Base-by-base conservation (phyloP, 2,797 vertebrate genomes). In the Bradypus variegatus region DNA sequence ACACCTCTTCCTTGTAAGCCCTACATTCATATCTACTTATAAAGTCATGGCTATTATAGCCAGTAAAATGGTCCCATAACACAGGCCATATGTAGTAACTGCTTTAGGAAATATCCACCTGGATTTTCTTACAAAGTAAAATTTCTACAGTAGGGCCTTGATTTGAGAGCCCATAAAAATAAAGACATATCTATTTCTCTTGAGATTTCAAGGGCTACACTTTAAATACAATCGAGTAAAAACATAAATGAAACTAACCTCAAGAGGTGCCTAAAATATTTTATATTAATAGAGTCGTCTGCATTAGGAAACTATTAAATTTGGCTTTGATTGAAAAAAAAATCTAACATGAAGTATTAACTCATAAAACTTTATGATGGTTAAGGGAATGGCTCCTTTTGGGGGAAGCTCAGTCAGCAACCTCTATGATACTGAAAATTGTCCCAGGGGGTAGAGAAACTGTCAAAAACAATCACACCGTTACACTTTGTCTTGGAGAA, bases 191-290 rank as follows among this genome's bases (percentile, higher is more conserved):
- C 16, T 79, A 33, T 67, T 53, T 87, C 25, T 69, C 21, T 80
- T 88, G 23, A 16, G 27, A 50, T 50, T 45, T 80, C 45, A 77
- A 94, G 36, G 15, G 13, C 11, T 76, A 88, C 1, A 21, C 2
- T 83, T 89, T 77, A 5, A 79, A 75, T 85, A 80, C 16, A 55
- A 53, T n/a, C 33, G 38, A 88, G 16, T 5, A 53, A 92, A 93
- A 92, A 48, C 13, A 48, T 69, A 82, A 92, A 84, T 91, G 82
- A 95, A 93, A 90, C 60, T 83, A 94, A 76, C 15, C 67, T 29
- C 9, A 45, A 91, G 45, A 92, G 23, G 12, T 94, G 70, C 50
- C 41, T 48, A 53, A 77, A 53, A 16, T 50, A 53, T 53, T 53
- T 53, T 31, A 7, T 14, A 1, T 70, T 93, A 72, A 88, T n/a